Evolutionary conservation across 2,888 invertebrate genomes (phyloP).

Genomic region (Megastigmus dorsalis): DNA sequence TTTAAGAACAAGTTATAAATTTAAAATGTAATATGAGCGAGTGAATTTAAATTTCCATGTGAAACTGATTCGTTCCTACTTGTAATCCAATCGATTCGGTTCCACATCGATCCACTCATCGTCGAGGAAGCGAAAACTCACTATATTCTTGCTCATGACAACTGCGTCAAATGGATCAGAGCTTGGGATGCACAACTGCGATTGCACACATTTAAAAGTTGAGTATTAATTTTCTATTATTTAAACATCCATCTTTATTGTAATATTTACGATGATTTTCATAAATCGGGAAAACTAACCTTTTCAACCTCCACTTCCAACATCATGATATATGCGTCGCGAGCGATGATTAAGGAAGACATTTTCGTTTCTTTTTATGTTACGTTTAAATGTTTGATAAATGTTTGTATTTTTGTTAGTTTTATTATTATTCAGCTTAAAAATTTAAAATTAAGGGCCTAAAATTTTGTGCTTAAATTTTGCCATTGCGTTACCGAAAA

Average conservation of each 20-base stretch:
- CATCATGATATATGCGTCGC: constrained; percentile 66
- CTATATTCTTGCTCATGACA: constrained; percentile 63
- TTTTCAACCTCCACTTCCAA: constrained; percentile 66
- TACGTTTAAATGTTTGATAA: not conserved
- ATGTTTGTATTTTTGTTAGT: not conserved
- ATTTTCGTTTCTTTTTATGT: constrained; percentile 55
- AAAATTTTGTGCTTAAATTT: constrained; percentile 44
- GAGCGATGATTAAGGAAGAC: constrained; percentile 65
- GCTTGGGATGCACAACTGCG: constrained; percentile 65
- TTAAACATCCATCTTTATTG: not conserved
- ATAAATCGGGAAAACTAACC: constrained; percentile 58
- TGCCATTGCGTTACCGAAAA: constrained; percentile 15
- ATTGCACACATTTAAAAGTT: not conserved
- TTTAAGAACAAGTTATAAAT: not conserved
- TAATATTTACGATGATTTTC: not conserved
- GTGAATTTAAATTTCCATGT: not conserved
- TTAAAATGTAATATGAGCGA: not conserved
- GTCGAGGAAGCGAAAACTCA: constrained; percentile 67
- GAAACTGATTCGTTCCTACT: constrained; percentile 4
- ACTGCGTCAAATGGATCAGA: constrained; percentile 61
- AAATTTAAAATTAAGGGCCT: constrained; percentile 42
- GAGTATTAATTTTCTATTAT: not conserved
- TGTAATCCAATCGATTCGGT: constrained; percentile 64
- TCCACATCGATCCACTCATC: constrained; percentile 64
- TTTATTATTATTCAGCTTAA: constrained; percentile 8